These are phyloP conservation scores for Microctenopoma steveboyesi DNA, from an alignment of 2,797 vertebrate species.

Conservation along the genomic window DNA sequence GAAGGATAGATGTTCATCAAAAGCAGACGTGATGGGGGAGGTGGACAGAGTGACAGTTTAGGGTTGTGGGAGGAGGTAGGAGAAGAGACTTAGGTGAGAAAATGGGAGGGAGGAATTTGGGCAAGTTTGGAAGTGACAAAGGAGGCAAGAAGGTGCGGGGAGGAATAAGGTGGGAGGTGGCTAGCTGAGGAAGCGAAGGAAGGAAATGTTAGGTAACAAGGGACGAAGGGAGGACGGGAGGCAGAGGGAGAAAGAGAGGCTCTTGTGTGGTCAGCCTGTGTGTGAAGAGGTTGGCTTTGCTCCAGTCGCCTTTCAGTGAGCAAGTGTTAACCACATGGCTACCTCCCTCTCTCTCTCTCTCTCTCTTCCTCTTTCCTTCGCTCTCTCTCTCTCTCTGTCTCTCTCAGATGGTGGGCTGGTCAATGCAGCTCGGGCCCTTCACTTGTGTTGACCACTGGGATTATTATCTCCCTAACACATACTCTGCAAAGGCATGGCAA, in stretches of 20 bases:
- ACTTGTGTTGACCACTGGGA: slow-evolving; percentile 80
- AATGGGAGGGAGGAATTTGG: slow-evolving; percentile 52
- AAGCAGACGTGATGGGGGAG: slow-evolving; percentile 57
- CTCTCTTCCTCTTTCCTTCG: slow-evolving; percentile 42
- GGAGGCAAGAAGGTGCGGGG: slow-evolving; percentile 49
- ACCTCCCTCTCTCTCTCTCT: slow-evolving; percentile 65
- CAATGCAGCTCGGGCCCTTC: slow-evolving; percentile 73
- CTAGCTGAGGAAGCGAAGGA: slow-evolving; percentile 61
- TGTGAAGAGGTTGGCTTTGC: slow-evolving; percentile 81
- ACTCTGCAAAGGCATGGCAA: slow-evolving; percentile 75
- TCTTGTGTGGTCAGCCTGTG: slow-evolving; percentile 83
- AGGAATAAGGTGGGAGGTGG: slow-evolving; percentile 50
- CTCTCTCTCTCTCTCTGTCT: slow-evolving; percentile 49
- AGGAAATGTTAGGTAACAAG: slow-evolving; percentile 78
- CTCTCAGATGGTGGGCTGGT: slow-evolving; percentile 75
- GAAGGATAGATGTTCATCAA: slow-evolving; percentile 56
- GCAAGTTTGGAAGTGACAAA: slow-evolving; percentile 50
- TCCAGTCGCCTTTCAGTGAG: slow-evolving; percentile 83
- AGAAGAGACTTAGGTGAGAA: slow-evolving; percentile 58
- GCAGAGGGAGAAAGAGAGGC: slow-evolving; percentile 79
- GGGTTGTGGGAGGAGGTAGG: slow-evolving; percentile 56
- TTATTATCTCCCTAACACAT: slow-evolving; percentile 80
- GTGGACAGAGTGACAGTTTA: slow-evolving; percentile 59
- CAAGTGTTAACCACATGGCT: slow-evolving; percentile 83
- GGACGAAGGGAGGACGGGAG: slow-evolving; percentile 77